These are phyloP conservation scores for Ceratosolen fusciceps DNA, from an alignment of 1,140 invertebrate genomes.

Conservation along the genomic window DNA sequence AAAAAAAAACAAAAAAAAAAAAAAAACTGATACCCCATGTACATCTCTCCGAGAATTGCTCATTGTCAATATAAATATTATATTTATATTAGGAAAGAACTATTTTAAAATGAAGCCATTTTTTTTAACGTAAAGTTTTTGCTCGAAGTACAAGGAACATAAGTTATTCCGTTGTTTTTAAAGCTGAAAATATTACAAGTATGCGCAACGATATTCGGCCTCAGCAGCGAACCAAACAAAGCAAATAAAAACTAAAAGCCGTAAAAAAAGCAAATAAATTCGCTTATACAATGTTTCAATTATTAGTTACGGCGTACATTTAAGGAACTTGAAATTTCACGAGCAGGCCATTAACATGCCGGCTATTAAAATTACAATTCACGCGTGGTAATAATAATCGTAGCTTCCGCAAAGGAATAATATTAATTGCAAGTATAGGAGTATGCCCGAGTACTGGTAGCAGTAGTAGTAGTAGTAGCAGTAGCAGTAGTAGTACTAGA, in stretches of 20 bases:
- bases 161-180: neutral
- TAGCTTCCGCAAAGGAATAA: conserved; percentile 8
- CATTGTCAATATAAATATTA: too few relatives aligned
- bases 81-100: too few relatives aligned
- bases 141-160: too few relatives aligned
- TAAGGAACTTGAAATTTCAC: neutral
- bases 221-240: neutral
- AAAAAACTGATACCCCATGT: too few relatives aligned
- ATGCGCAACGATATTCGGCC: neutral
- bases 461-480: too few relatives aligned
- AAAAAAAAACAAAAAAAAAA: too few relatives aligned
- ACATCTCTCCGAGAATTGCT: too few relatives aligned
- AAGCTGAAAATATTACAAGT: neutral
- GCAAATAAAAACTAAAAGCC: neutral
- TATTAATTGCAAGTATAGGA: conserved; percentile 5
- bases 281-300: neutral
- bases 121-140: too few relatives aligned
- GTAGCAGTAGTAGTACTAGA: too few relatives aligned
- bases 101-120: too few relatives aligned
- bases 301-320: neutral
- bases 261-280: neutral
- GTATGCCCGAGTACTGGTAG: neutral
- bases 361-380: neutral
- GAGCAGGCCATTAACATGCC: neutral
- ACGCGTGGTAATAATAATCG: conserved; percentile 15